phyloP scores from a whole-genome alignment of 23 tunicate species.

The Trididemnum clinides region DNA sequence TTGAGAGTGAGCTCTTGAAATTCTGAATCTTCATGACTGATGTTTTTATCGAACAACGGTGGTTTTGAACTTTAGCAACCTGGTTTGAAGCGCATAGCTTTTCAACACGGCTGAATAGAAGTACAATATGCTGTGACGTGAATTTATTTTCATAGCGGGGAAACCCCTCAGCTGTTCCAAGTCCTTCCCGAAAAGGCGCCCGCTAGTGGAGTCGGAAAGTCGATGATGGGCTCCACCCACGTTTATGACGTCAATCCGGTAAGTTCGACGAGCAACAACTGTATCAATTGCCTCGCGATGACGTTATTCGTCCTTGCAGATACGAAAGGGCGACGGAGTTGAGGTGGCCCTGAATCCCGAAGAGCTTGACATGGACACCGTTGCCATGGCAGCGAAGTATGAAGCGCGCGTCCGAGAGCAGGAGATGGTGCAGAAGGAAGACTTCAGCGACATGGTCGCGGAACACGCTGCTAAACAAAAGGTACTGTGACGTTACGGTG shows the following conservation, averaged over 20 bases:
- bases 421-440: conserved; percentile 71
- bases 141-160: conserved; percentile 54
- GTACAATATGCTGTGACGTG: too few relatives aligned
- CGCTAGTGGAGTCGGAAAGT: conserved; percentile 56
- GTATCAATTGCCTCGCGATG: neutral
- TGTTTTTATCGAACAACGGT: too few relatives aligned
- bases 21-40: too few relatives aligned
- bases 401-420: conserved; percentile 84
- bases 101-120: too few relatives aligned
- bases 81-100: too few relatives aligned
- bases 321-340: conserved; percentile 53
- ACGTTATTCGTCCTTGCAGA: too few relatives aligned
- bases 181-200: conserved; percentile 86
- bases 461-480: conserved; percentile 98
- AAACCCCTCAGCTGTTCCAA: conserved; percentile 90
- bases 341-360: conserved; percentile 93
- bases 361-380: conserved; percentile 89
- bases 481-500: conserved; percentile 24
- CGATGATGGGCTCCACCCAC: conserved; percentile 99
- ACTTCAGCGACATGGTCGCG: conserved; percentile 97
- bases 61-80: too few relatives aligned
- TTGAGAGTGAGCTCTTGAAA: too few relatives aligned
- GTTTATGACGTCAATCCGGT: conserved; percentile 83
- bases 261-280: neutral
- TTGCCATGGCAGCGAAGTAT: conserved; percentile 96